Conservation (phyloP, 2,113 vertebrate species). For the Notarius lentiginosus region DNA sequence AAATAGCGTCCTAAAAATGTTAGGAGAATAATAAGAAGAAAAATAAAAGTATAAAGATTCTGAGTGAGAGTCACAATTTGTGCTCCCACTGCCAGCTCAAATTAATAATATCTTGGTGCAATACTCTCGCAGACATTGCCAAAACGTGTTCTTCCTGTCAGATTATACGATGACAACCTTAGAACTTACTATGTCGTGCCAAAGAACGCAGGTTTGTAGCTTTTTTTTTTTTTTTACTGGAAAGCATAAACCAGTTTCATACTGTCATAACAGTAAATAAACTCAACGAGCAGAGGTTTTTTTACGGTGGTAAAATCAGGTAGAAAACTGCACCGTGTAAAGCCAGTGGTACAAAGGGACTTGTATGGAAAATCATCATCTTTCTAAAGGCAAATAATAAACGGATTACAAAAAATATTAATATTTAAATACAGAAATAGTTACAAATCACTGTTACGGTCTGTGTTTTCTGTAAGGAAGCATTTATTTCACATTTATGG, state of each 20-base stretch:
- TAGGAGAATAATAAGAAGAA: no score
- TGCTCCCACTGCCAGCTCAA: no score
- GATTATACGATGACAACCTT: not conserved
- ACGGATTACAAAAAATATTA: not conserved
- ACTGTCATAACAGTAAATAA: not conserved
- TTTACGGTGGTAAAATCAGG: no score
- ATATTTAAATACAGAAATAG: not conserved
- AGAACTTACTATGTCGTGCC: not conserved
- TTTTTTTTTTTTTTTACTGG: not conserved
- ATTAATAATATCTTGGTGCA: not conserved
- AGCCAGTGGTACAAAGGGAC: not conserved
- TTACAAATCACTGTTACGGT: not conserved
- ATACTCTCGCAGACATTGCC: not conserved
- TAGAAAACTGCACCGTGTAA: not conserved
- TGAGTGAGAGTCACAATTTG: no score
- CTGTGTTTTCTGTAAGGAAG: not conserved
- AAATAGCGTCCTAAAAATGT: no score
- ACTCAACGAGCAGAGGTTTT: not conserved
- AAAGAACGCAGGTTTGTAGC: not conserved
- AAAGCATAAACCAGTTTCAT: not conserved
- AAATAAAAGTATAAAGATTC: no score
- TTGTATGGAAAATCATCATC: not conserved
- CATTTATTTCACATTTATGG: not conserved
- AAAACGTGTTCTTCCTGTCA: not conserved
- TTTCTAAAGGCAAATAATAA: not conserved